Evolutionary conservation across 2,888 invertebrate genomes (phyloP).

Genomic region (Hololepta plana): DNA sequence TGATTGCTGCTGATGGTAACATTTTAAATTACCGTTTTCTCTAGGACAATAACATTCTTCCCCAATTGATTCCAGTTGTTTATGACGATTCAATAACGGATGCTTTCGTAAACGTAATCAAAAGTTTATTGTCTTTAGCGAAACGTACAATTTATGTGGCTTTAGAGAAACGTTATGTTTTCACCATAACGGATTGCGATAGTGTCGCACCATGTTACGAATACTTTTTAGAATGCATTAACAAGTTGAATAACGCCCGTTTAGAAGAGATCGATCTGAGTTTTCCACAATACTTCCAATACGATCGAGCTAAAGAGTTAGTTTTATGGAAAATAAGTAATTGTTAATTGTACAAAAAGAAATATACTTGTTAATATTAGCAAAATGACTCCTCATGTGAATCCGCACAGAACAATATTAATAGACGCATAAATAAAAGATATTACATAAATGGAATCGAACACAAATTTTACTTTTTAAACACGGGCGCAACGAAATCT

Average conservation of each 20-base stretch:
- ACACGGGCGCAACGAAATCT: conserved; percentile 12
- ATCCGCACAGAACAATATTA: conserved; percentile 4
- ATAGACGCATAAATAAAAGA: conserved; percentile 1
- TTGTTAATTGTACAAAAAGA: not conserved
- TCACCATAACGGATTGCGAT: conserved; percentile 62
- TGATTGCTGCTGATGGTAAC: conserved; percentile 73
- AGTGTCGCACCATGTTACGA: conserved; percentile 78
- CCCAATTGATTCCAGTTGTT: conserved; percentile 49
- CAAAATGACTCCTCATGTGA: not conserved
- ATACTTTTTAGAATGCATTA: conserved; percentile 49
- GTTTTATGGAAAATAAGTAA: conserved; percentile 47
- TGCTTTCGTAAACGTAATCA: conserved; percentile 55
- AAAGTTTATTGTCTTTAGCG: conserved; percentile 40
- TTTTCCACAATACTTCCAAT: conserved; percentile 67
- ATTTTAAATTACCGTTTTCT: conserved; percentile 8
- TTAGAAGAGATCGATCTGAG: conserved; percentile 45
- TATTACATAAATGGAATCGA: not conserved
- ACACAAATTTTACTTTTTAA: conserved; percentile 11
- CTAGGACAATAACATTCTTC: conserved; percentile 6
- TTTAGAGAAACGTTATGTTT: conserved; percentile 73
- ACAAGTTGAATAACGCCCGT: conserved; percentile 35
- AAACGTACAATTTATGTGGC: conserved; percentile 47
- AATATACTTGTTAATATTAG: not conserved
- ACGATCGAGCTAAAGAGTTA: conserved; percentile 60
- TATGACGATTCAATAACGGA: conserved; percentile 70